Evolutionary conservation across 2,797 vertebrate species (phyloP).

Genomic region (Siniperca scherzeri): DNA sequence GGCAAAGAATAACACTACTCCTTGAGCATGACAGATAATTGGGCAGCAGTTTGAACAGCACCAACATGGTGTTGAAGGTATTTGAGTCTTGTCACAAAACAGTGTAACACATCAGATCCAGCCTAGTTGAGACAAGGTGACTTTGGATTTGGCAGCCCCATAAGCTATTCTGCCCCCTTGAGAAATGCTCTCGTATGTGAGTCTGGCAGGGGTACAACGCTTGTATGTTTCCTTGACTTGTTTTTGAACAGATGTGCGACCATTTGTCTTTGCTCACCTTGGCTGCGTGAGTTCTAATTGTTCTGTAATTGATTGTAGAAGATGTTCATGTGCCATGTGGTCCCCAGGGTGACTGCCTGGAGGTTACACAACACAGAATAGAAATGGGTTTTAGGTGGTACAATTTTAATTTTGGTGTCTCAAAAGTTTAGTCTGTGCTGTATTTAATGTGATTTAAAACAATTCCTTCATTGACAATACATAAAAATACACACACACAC

Average conservation of each 20-base stretch:
- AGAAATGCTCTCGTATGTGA: slow-evolving; percentile 35
- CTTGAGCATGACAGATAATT: slow-evolving; percentile 45
- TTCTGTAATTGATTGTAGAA: slow-evolving; percentile 33
- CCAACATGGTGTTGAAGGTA: slow-evolving; percentile 23
- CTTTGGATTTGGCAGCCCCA: slow-evolving; percentile 62
- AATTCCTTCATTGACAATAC: not conserved
- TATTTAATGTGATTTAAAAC: not conserved
- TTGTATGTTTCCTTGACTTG: slow-evolving; percentile 15
- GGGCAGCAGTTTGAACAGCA: slow-evolving; percentile 19
- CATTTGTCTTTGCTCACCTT: slow-evolving; percentile 41
- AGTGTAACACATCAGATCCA: slow-evolving; percentile 45
- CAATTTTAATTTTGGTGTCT: not conserved
- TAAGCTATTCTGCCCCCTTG: slow-evolving; percentile 19
- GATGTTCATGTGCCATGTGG: slow-evolving; percentile 5
- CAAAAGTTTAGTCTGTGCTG: not conserved
- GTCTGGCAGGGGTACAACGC: slow-evolving; percentile 19
- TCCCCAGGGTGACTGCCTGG: not conserved
- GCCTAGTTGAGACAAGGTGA: slow-evolving; percentile 66
- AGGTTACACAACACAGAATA: not conserved
- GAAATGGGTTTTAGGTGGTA: not conserved
- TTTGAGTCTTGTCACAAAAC: slow-evolving; percentile 46
- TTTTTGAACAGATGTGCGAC: slow-evolving; percentile 36
- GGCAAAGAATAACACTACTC: slow-evolving; percentile 24
- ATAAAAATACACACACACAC: not conserved
- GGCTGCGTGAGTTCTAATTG: slow-evolving; percentile 32